Evolutionary conservation across 2,797 vertebrate genomes (phyloP), one percentile per base, ranked within the genome.

Genomic region (Melanotaenia maccullochi): DNA sequence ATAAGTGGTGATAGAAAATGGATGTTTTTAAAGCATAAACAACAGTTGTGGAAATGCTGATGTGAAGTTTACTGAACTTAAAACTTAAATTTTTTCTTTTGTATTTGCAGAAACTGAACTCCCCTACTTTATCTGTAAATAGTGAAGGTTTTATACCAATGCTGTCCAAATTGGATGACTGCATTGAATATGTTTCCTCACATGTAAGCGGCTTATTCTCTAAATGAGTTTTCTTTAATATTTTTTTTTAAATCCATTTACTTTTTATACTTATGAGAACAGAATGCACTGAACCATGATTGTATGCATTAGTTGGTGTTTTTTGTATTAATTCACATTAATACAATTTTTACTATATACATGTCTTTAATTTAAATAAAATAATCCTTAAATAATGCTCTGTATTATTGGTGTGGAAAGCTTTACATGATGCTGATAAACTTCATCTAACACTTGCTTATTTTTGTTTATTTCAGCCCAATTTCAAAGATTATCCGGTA

Each of bases 121-220:
- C 97, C 0, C 95, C 97, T n/a, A 97, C 96, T 0, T 85, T 99
- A 67, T 99, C 98, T 0, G 98, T 99, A 90, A 99, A 97, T 90
- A 97, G 96, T 82, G 98, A 99, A 92, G 96, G 97, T 79, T 99
- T 99, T 93, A 96, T 99, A 88, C 97, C 97, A 22, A 98, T 97
- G 96, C 93, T 99, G 63, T 96, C 97, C 54, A 99, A 97, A 83
- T 84, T 99, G 81, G 98, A 99, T 88, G 97, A 98, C 89, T 99
- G 98, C 91, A 96, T 99, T 80, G 94, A 96, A 30, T 99, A 99
- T 65, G 97, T 99, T 88, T 97, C 98, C 35, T 96, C 97, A 7
- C 96, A 99, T 79, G 98, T 99, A 93, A 97, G 97, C 96, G 72
- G 16, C 40, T 32, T 11, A 2, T 16, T 5, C 30, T 42, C 5